phyloP scores from a whole-genome alignment of 2,797 vertebrate species.

The Hypotaenidia okinawae region DNA sequence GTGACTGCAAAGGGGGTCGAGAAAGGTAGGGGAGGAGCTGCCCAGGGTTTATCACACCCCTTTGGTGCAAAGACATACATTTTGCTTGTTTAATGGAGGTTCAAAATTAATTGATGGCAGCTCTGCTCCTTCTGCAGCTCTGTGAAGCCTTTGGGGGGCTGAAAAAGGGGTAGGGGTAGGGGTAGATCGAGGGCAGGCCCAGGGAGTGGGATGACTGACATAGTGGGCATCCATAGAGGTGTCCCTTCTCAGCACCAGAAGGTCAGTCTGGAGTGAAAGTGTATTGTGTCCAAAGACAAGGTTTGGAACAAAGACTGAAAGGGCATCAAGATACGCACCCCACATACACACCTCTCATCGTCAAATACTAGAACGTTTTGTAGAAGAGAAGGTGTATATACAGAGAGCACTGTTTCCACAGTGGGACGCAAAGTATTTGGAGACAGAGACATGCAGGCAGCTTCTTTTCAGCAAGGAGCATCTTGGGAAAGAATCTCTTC shows the following conservation, averaged over 20 bases:
- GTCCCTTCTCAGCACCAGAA: background rate
- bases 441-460: background rate
- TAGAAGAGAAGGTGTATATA: background rate
- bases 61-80: fast-evolving
- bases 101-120: conserved; percentile 50
- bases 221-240: background rate
- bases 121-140: conserved; percentile 8
- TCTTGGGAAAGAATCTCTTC: background rate
- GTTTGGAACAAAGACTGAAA: background rate
- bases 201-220: background rate
- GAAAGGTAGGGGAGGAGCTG: background rate
- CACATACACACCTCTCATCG: background rate
- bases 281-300: background rate
- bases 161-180: background rate
- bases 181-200: background rate
- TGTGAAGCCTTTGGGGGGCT: background rate
- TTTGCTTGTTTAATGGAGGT: conserved; percentile 3
- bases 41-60: background rate
- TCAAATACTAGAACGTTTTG: background rate
- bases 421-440: background rate
- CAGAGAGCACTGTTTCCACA: background rate
- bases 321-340: fast-evolving
- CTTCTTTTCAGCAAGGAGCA: background rate
- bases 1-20: conserved; percentile 45
- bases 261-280: background rate